Conservation (phyloP, 2,113 vertebrate genomes). For the Thymallus thymallus region DNA sequence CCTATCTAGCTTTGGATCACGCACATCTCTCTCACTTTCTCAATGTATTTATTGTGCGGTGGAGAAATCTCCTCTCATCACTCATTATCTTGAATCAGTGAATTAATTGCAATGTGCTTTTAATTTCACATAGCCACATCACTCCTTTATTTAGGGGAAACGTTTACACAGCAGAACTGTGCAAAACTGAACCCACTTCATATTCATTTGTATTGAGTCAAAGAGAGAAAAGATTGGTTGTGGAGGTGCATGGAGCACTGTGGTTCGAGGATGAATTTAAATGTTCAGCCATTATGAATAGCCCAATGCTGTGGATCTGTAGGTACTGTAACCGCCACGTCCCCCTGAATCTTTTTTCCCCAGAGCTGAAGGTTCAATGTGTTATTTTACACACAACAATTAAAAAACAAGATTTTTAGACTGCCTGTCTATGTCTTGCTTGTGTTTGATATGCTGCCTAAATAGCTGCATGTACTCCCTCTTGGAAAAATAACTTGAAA, state of each 20-base stretch:
- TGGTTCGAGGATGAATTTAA: not conserved
- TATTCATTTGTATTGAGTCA: not conserved
- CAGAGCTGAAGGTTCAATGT: no score
- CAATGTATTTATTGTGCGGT: not conserved
- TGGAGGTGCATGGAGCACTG: not conserved
- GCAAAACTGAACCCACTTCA: not conserved
- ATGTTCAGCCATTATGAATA: no score
- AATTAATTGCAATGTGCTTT: conserved; percentile 11
- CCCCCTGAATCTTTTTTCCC: no score
- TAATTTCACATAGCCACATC: conserved; percentile 13
- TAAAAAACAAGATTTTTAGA: no score
- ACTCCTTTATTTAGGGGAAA: not conserved
- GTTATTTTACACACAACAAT: no score
- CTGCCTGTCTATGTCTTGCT: no score
- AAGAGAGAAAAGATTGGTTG: not conserved
- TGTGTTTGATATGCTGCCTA: no score
- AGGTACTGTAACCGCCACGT: no score
- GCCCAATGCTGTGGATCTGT: no score
- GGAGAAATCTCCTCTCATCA: not conserved
- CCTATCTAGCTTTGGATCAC: conserved; percentile 9
- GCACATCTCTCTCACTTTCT: no score
- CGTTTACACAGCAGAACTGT: not conserved
- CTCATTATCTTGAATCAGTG: not conserved
- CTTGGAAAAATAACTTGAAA: no score
- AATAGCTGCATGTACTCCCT: no score